Base-by-base conservation (phyloP, 2,113 vertebrate species). In the Gambusia holbrooki region DNA sequence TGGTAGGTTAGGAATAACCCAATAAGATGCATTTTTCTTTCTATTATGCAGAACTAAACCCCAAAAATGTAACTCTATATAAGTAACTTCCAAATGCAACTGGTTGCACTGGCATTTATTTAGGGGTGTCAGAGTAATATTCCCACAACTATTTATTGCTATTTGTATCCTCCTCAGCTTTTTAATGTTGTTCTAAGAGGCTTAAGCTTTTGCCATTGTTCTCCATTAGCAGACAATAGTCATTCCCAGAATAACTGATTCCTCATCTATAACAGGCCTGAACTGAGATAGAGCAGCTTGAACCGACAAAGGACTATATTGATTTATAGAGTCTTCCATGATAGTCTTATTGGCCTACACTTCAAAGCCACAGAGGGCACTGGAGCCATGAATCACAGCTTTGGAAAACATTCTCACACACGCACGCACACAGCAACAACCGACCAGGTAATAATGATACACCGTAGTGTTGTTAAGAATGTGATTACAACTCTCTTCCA, bases 321-420 rank as follows among this genome's bases (percentile, higher is more conserved):
- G 91, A 93, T 94, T 94, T 90, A 94, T 90, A 87, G 88, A 74
- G 85, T 84, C 84, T 82, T 88, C 86, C 75, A 86, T 90, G 90
- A 90, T 92, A 83, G 81, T 87, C 82, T 90, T 91, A 92, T 90
- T 93, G 90, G 90, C 88, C 90, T 89, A 80, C 64, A 80, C 83
- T 84, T 90, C 82, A 82, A 81, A 90, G 86, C 86, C 89, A 89
- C 81, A 85, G 69, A 87, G 90, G 88, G 84, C 87, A 90, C 37
- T 30, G 9, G 3, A 75, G 79, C 83, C 68, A 89, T 87, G 82
- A 92, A 89, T 86, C 81, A 86, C 66, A 73, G 40, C 40, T 42
- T 42, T 42, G 14, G 40, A 42, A 42, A 42, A 42, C 17, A 48
- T 37, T 11, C 35, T 37, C 17, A 19, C 17, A 48, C 45, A 48